Conservation (phyloP, 2,888 invertebrate genomes). For the Eristalis pertinax region DNA sequence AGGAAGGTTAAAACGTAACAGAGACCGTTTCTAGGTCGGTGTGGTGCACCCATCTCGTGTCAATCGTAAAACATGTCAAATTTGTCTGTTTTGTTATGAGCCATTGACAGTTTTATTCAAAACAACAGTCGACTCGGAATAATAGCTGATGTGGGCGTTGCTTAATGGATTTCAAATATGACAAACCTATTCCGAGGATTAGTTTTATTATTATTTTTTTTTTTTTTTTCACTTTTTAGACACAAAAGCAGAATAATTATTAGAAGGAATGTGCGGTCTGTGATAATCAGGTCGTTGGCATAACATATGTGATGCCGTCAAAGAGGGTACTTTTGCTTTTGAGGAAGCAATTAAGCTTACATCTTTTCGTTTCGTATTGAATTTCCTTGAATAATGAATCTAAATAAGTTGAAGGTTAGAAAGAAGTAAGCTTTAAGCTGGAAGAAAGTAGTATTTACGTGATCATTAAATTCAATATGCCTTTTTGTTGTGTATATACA, state of each 20-base stretch:
- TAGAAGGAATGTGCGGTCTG: conserved; percentile 5
- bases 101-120: conserved; percentile 5
- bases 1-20: conserved; percentile 26
- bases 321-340: neutral
- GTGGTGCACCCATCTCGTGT: conserved; percentile 48
- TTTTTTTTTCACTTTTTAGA: neutral
- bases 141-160: conserved; percentile 14
- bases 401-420: too few relatives aligned
- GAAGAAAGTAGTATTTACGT: too few relatives aligned
- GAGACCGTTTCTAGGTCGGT: conserved; percentile 36
- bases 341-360: neutral
- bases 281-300: conserved; percentile 29
- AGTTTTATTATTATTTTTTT: neutral
- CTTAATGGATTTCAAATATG: conserved; percentile 11
- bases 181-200: neutral
- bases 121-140: neutral
- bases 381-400: too few relatives aligned
- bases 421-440: too few relatives aligned
- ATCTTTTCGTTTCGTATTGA: too few relatives aligned
- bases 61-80: conserved; percentile 16
- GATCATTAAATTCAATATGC: too few relatives aligned
- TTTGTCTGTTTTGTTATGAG: conserved; percentile 23
- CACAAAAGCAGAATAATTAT: neutral
- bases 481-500: too few relatives aligned
- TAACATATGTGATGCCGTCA: neutral